A percentile compares a stretch with the other conserved stretches of the same genome.
phyloP scores from a whole-genome alignment of 2,888 invertebrate genomes.

The Toxonevra muliebris region DNA sequence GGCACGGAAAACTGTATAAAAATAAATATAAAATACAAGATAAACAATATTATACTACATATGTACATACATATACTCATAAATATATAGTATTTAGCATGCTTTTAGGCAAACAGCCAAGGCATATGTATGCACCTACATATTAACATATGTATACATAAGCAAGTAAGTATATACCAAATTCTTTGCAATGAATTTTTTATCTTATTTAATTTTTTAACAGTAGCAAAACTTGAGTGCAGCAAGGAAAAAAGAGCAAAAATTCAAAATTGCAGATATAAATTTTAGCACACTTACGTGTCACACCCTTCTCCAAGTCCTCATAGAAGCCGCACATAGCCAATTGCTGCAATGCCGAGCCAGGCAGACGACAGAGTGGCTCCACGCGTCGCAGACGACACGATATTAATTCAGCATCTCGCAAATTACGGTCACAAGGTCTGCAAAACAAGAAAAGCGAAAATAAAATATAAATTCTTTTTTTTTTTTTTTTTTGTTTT shows the following conservation, averaged over 20 bases:
- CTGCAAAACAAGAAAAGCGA: constrained; percentile 63
- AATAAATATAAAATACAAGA: constrained; percentile 14
- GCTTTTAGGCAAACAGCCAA: constrained; percentile 22
- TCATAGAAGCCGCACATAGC: constrained; percentile 81
- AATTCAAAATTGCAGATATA: constrained; percentile 8
- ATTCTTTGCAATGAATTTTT: not conserved
- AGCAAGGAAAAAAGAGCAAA: not conserved
- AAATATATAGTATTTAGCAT: constrained; percentile 4
- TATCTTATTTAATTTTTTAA: not conserved
- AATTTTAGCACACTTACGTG: constrained; percentile 69
- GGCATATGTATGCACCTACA: constrained; percentile 11
- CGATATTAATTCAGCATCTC: constrained; percentile 78
- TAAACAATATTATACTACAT: not conserved
- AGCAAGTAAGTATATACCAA: not conserved
- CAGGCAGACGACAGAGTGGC: constrained; percentile 72
- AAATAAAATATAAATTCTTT: constrained; percentile 20
- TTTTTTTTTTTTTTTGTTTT: not conserved
- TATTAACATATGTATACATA: not conserved
- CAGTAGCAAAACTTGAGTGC: not conserved
- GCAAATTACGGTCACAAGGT: constrained; percentile 76
- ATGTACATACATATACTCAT: not conserved
- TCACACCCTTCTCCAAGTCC: constrained; percentile 79
- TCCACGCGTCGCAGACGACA: constrained; percentile 73
- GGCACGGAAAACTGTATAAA: constrained; percentile 74
- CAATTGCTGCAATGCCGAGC: constrained; percentile 76